Evolutionary conservation across 2,797 vertebrate genomes (phyloP), one percentile per base, ranked within the genome.

Genomic region (Furcifer pardalis): DNA sequence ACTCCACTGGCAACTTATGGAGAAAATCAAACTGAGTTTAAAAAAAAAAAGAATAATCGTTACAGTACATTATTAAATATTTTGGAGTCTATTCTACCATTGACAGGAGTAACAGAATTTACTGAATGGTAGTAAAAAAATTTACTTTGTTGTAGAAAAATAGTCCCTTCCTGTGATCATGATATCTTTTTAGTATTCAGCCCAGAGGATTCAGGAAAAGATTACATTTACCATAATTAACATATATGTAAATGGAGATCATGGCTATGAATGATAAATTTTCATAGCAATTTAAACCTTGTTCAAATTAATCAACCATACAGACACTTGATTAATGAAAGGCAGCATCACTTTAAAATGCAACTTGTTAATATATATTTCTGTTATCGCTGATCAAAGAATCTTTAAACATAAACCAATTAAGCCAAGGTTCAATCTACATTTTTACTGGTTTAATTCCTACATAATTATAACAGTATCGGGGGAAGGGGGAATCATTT

Each of bases 271-370:
- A 97, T 96, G 96, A 96, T 97, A 96, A 97, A 97, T 97, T 97
- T 96, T 96, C 96, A 96, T 96, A 97, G 95, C 96, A 97, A 97
- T 97, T 97, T 97, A 97, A 97, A 96, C 95, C 96, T 96, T 97
- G 96, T 97, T 97, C 96, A 97, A 96, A 96, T 97, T 97, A 97
- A 97, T 97, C 96, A 97, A 95, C 96, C 96, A 94, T 96, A 95
- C 96, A 96, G 97, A 97, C 95, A 96, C 95, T 96, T 97, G 96
- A 97, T 97, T 97, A 97, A 97, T 97, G 96, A 96, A 97, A 97
- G 95, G 95, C 96, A 96, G 92, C 95, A 91, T 96, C 96, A 96
- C 93, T 97, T 96, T 96, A 97, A 96, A 96, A 97, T 97, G 96
- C 96, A 96, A 96, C 96, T 96, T 95, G 96, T 95, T 97, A 96